Evolutionary conservation across 37 sponge, comb jelly and placozoan genomes (phyloP), one percentile per base, ranked within the genome.

Genomic region (Bolinopsis microptera): DNA sequence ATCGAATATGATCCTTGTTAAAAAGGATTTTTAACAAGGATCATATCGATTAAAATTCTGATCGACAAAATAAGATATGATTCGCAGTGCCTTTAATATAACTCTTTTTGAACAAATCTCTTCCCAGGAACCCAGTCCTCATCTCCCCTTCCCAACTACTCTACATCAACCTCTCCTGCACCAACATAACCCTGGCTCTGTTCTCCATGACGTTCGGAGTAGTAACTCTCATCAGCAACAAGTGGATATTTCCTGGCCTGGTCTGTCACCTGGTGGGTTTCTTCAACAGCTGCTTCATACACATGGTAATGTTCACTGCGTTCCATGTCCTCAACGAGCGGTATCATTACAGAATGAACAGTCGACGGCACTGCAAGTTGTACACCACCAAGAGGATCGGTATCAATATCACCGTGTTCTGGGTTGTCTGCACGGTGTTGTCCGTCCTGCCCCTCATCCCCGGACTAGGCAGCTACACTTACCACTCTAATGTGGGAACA

Each of bases 211-310:
- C 74, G 3, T 70, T 70, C 74, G 74, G 74, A n/a, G 28, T 70
- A 5, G 74, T 70, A 9, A 70, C 74, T n/a, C 74, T 70, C 28
- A 22, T 70, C 74, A 28, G 28, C 74, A 28, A 22, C 74, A 26
- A 70, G 30, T 70, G 74, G 74, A 70, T 70, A 22, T 70, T 70
- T n/a, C 74, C 74, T 2, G 26, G 28, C 3, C 74, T 70, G 74
- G 74, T 70, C 24, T 70, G 74, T n/a, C 74, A 70, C 26, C 25
- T 70, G 74, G 74, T 70, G 74, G 74, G 74, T n/a, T 70, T 70
- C 74, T 70, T 70, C 74, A 22, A 70, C 74, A 28, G 28, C 74
- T 28, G 28, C 26, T 70, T 26, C 26, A 70, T 26, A 9, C 74
- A 70, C 74, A 22, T 70, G 74, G 74, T n/a, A 9, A 22, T 70